Conservation (phyloP, 2,888 invertebrate genomes). For the Rotaria macrura region DNA sequence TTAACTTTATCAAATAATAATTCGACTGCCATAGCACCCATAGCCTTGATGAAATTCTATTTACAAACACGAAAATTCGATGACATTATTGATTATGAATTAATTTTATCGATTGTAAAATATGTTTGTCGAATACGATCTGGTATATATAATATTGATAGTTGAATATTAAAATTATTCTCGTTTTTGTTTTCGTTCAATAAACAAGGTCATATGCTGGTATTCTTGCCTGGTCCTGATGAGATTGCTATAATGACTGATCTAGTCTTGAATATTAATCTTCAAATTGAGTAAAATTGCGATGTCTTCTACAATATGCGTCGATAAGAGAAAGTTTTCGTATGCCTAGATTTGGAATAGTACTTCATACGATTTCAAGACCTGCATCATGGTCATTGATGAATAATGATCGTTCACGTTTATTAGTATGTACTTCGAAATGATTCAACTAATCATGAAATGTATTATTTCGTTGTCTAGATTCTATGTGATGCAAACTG, state of each 20-base stretch:
- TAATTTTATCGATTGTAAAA: neutral
- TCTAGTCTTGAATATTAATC: neutral
- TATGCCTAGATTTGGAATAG: neutral
- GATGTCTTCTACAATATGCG: too few relatives aligned
- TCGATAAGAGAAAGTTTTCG: too few relatives aligned
- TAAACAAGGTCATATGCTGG: neutral
- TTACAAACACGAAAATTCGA: neutral
- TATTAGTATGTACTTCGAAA: neutral
- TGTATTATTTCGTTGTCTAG: neutral
- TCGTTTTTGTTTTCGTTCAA: too few relatives aligned
- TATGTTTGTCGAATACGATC: neutral
- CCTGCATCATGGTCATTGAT: neutral
- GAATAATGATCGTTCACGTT: neutral
- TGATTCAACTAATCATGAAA: neutral
- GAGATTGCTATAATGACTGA: neutral
- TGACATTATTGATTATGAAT: conserved; percentile 14
- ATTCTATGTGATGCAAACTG: neutral
- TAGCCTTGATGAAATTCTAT: neutral
- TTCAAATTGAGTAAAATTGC: neutral
- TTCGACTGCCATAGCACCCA: neutral
- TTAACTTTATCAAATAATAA: neutral
- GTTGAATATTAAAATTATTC: too few relatives aligned
- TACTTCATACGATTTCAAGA: neutral
- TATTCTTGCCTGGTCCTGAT: neutral
- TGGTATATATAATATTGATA: neutral